Evolutionary conservation across 2,888 invertebrate genomes (phyloP), one percentile per base, ranked within the genome.

Genomic region (Tholera decimalis): DNA sequence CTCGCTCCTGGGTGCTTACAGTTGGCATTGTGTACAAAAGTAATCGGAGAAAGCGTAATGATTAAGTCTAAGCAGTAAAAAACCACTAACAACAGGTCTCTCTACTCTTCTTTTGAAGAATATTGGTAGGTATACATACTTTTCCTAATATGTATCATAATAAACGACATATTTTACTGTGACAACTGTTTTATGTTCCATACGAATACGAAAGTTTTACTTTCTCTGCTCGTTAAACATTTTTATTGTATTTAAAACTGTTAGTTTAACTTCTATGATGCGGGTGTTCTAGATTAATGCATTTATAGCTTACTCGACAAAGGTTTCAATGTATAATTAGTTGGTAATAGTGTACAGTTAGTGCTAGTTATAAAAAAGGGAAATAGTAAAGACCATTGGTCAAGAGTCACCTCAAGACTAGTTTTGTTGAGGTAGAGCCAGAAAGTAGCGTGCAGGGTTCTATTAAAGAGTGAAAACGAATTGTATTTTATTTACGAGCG

Each of bases 1-100:
- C 85, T 68, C 91, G 93, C 53, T 91, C 91, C 73, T 87, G 90
- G 49, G 81, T 67, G 74, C 55, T 75, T 11, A 64, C 51, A 33
- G 66, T 71, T 44, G 71, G 44, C 80, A 79, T 76, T 51, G 56
- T 77, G 39, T 49, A 50, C 71, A 83, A 82, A 44, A 35, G 67
- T 75, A 82, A 82, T 77, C 82, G 13, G 5, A 15, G 15, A 18
- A 26, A 28, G 28, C 2, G 2, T 47, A 28, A 18, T 28, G 8
- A n/a, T n/a, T 26, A n/a, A 0, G 18, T 28, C 8, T 44, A 11
- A 9, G 18, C 2, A 24, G 41, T 41, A 18, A 6, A 18, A 13
- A 8, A 11, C 4, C n/a, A 47, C n/a, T 22, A 15, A 46, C 9
- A 8, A 15, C 33, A n/a, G n/a, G n/a, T n/a, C n/a, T n/a, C n/a